Evolutionary conservation across 2,797 vertebrate species (phyloP).

Genomic region (Tinamus major): DNA sequence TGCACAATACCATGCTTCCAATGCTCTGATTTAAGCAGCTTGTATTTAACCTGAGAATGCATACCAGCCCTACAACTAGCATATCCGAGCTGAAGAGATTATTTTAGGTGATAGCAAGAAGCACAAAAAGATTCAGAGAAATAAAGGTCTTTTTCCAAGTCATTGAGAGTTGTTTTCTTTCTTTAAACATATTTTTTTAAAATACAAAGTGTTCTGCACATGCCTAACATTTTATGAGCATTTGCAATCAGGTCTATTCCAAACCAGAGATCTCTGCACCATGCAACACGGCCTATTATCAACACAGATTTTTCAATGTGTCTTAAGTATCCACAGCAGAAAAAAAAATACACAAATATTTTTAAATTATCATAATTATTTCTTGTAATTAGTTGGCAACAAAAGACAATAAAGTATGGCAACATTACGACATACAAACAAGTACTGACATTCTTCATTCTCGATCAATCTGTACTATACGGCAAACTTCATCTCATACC

Average conservation of each 20-base stretch:
- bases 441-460: background rate
- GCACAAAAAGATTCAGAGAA: background rate
- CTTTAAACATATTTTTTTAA: background rate
- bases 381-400: background rate
- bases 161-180: background rate
- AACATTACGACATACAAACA: background rate
- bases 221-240: conserved; percentile 39
- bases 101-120: background rate
- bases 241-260: background rate
- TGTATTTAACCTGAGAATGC: background rate
- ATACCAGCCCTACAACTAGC: background rate
- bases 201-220: conserved; percentile 25
- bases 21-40: background rate
- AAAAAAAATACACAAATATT: background rate
- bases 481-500: background rate
- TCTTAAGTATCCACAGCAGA: background rate
- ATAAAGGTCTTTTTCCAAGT: background rate
- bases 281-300: background rate
- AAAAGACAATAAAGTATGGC: background rate
- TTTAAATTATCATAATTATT: background rate
- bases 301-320: background rate
- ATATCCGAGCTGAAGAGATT: background rate
- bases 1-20: background rate
- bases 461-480: background rate
- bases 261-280: background rate